Conservation (phyloP, 2,888 invertebrate species). For the Mythimna albipuncta region DNA sequence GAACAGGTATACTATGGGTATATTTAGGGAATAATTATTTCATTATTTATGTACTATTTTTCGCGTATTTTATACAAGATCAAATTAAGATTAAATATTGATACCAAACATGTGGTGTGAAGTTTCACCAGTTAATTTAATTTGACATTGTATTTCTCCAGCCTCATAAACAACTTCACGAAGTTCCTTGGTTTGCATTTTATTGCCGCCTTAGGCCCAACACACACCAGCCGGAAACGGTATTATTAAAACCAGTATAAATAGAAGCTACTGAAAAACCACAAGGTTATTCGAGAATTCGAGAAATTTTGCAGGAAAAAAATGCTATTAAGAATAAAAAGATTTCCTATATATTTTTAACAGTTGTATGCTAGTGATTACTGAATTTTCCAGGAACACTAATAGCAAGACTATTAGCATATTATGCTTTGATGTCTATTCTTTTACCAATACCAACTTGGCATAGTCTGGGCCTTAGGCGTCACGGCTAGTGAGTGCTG, state of each 20-base stretch:
- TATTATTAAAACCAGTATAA: not conserved
- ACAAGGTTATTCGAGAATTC: not conserved
- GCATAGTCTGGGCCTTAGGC: not conserved
- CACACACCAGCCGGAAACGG: not conserved
- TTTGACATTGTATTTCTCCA: not conserved
- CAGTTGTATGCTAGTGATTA: not conserved
- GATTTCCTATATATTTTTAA: not conserved
- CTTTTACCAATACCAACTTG: not conserved
- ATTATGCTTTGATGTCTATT: not conserved
- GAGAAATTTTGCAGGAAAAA: not conserved
- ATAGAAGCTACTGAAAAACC: not conserved
- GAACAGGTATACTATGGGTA: not conserved
- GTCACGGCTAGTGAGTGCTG: not conserved
- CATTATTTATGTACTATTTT: not conserved
- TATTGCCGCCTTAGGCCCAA: not conserved
- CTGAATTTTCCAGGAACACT: not conserved
- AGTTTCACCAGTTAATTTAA: not conserved
- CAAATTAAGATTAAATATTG: not conserved
- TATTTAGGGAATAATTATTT: slow-evolving; percentile 8
- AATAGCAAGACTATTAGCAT: not conserved
- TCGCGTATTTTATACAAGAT: not conserved
- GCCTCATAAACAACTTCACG: not conserved
- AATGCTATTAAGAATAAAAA: not conserved
- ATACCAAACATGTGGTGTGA: not conserved
- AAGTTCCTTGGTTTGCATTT: slow-evolving; percentile 5